Evolutionary conservation across 2,113 vertebrate species (phyloP), one percentile per base, ranked within the genome.

Genomic region (Engystomops pustulosus): DNA sequence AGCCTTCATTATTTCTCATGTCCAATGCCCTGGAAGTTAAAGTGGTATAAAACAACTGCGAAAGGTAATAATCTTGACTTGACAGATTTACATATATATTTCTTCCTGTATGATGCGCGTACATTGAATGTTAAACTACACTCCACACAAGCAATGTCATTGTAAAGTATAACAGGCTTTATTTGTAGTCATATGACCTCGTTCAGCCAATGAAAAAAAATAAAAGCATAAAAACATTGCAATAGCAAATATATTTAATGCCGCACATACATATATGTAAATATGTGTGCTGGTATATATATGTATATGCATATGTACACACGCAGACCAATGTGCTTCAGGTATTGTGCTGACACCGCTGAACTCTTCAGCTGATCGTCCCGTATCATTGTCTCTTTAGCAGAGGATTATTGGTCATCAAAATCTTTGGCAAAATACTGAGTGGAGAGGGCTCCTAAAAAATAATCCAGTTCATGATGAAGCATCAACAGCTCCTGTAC

Each of bases 341-440:
- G 20, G 44, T 47, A 41, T 58, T 83, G 17, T 79, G 47, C 60
- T 79, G 74, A 53, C 34, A 79, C 14, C 7, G 38, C 70, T 72
- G 51, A 60, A 30, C 15, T 74, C 32, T 15, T 34, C 45, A 79
- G 71, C 36, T 71, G 23, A n/a, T n/a, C 38, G 62, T 70, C 47
- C 62, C 27, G 23, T 85, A 32, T 36, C 30, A 32, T 44, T 36
- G 62, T 65, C 69, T 30, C 45, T 71, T 60, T 44, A 34, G 10
- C 58, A 20, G 34, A 71, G 77, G 49, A 15, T 75, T 23, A 81
- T 75, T 80, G 76, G 71, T 53, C 18, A 76, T 30, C 27, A 38
- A 58, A 71, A 76, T 81, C 85, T 86, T 87, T 87, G 86, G 88
- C 84, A 84, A 86, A 83, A 86, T 81, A 76, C 60, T 65, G 65